Evolutionary conservation across 2,113 vertebrate species (phyloP), one percentile per base, ranked within the genome.

Genomic region (Uria lomvia): DNA sequence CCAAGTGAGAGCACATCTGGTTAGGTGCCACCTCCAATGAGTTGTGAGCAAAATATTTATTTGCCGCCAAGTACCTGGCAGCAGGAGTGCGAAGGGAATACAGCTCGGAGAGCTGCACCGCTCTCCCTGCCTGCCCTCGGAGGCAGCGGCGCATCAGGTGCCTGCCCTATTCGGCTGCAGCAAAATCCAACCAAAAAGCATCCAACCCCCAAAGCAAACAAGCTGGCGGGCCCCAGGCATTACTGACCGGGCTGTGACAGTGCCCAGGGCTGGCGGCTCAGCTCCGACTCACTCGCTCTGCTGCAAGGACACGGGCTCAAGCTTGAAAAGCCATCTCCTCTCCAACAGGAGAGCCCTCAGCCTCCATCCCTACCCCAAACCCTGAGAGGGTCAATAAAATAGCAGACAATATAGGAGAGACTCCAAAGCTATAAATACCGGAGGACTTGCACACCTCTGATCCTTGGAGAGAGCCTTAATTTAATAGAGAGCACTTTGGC

Each of bases 11-110:
- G 91, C 88, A 94, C 97, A 97, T 96, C 95, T 97, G 97, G 90
- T 94, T 65, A 94, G 91, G 66, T 92, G 96, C 94, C 95, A 94
- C 94, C 94, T 96, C 93, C 93, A 43, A 43, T 96, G 95, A 97
- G 92, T 92, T 92, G 96, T 56, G 96, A 97, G 95, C 86, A 94
- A 96, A 97, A 96, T 92, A 60, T 94, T 97, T 96, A 94, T 95
- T 92, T 73, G 92, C n/a, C 1, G 47, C 86, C 23, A 11, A 94
- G 71, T 34, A 74, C 86, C 88, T 94, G 91, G 84, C 78, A 71
- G 80, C 6, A 27, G 92, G 86, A 93, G 43, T 50, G 81, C 73
- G 94, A 36, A 81, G 15, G 89, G 80, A 76, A 27, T 20, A 17
- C 12, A 27, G 47, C 71, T 3, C 2, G 6, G 36, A 43, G 34